phyloP scores from a whole-genome alignment of 2,113 vertebrate species.

The Bathybates hornii region DNA sequence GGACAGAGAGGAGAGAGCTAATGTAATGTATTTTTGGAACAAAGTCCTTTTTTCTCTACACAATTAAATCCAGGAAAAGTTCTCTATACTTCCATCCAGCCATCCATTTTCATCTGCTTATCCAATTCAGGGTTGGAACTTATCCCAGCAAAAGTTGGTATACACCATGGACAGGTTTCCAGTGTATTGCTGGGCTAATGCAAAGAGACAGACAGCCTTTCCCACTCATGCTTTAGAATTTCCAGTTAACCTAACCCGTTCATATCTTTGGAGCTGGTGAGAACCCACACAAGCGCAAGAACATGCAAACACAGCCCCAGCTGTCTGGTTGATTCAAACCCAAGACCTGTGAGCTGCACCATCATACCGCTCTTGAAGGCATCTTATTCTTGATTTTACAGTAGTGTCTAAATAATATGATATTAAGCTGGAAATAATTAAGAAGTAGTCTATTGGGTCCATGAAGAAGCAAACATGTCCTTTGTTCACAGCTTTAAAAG shows the following conservation, averaged over 20 bases:
- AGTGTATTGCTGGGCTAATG: neutral
- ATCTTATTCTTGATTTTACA: neutral
- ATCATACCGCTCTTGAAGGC: neutral
- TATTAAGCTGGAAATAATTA: neutral
- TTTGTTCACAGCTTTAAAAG: neutral
- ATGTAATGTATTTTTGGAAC: neutral
- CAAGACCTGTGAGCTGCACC: neutral
- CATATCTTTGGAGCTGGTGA: neutral
- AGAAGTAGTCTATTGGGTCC: neutral
- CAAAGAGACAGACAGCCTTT: neutral
- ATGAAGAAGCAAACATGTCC: neutral
- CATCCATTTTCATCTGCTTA: neutral
- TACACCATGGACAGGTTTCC: neutral
- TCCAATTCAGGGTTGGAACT: neutral
- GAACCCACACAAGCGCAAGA: neutral
- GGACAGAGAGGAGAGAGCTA: neutral
- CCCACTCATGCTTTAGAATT: neutral
- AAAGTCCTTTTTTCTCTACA: neutral
- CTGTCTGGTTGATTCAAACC: neutral
- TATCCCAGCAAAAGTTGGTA: neutral
- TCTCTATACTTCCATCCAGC: neutral
- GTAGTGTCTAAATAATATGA: neutral
- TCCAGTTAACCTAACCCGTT: neutral
- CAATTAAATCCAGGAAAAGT: neutral
- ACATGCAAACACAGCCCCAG: neutral